phyloP scores from a whole-genome alignment of 2,113 vertebrate genomes.

The Eublepharis macularius region DNA sequence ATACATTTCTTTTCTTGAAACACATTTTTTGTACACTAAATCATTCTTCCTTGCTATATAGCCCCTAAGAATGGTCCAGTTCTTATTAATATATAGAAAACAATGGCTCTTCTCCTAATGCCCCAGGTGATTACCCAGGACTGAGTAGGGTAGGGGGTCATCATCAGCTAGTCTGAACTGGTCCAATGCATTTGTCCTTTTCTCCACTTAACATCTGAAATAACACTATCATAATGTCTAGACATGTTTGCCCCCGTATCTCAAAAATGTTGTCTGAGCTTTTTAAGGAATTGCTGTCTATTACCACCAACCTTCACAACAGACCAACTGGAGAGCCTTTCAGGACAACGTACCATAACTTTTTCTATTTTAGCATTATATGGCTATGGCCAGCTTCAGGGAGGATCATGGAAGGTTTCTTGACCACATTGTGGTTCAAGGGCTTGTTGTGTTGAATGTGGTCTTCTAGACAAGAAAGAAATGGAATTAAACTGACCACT shows the following conservation, averaged over 20 bases:
- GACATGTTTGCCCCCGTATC: neutral
- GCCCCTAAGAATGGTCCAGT: neutral
- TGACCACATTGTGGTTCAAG: neutral
- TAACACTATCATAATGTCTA: rapidly evolving
- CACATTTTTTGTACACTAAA: neutral
- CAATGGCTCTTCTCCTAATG: neutral
- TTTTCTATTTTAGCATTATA: neutral
- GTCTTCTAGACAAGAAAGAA: conserved; percentile 32
- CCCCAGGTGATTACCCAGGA: neutral
- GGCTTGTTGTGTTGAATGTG: conserved; percentile 18
- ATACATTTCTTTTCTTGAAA: neutral
- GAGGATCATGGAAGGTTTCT: conserved; percentile 23
- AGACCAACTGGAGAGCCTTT: neutral
- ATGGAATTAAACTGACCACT: conserved; percentile 30
- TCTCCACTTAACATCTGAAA: neutral
- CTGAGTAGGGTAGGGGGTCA: neutral
- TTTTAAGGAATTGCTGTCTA: neutral
- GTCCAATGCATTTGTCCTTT: neutral
- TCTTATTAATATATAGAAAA: neutral
- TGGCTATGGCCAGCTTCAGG: neutral
- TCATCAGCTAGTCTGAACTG: neutral
- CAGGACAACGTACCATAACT: neutral
- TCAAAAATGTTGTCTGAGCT: conserved; percentile 10
- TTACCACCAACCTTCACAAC: rapidly evolving
- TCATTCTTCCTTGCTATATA: neutral